Evolutionary conservation across 1,140 invertebrate genomes (phyloP).

Genomic region (Drosophila setifemur): DNA sequence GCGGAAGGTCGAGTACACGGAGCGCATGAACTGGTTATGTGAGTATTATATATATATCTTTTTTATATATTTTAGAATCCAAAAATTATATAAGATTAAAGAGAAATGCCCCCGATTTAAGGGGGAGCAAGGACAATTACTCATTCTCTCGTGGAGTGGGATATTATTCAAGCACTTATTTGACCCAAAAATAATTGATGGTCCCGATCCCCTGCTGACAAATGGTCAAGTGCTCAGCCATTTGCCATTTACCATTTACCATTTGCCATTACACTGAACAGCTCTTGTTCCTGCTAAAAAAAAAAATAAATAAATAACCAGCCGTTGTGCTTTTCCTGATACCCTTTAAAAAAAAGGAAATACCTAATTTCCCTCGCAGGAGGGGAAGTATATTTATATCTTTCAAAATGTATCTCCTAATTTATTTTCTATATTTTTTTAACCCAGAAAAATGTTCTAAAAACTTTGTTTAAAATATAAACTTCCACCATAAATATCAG

Average conservation of each 20-base stretch:
- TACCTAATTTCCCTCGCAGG: no score
- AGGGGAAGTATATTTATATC: no score
- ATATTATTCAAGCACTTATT: slow-evolving; percentile 20
- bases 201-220: slow-evolving; percentile 2
- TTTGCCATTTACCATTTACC: background rate
- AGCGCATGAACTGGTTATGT: slow-evolving; percentile 83
- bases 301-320: no score
- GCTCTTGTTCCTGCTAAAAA: no score
- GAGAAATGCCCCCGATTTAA: slow-evolving; percentile 12
- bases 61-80: background rate
- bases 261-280: no score
- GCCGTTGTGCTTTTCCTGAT: background rate
- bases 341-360: no score
- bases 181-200: slow-evolving; percentile 35
- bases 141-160: background rate
- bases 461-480: no score
- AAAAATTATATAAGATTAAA: background rate
- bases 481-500: no score
- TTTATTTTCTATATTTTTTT: no score
- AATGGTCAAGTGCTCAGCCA: slow-evolving; percentile 30
- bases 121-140: slow-evolving; percentile 15
- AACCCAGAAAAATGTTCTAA: no score
- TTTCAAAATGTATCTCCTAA: no score
- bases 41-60: slow-evolving; percentile 49
- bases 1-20: slow-evolving; percentile 81